phyloP scores from a whole-genome alignment of 2,888 invertebrate species.

The Mylabris sibirica region DNA sequence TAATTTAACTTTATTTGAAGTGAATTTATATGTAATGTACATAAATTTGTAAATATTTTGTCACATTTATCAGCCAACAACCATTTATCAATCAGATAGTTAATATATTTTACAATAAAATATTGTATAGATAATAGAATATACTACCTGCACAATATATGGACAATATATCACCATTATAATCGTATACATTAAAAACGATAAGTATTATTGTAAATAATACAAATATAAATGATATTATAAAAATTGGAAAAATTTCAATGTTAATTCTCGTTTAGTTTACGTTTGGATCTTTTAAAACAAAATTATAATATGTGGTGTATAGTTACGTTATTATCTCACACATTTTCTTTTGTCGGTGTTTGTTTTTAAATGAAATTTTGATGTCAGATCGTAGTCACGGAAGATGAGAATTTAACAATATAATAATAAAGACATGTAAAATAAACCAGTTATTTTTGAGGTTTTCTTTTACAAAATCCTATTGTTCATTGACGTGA shows the following conservation, averaged over 20 bases:
- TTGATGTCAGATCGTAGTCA: constrained; percentile 9
- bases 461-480: constrained; percentile 28
- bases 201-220: not conserved
- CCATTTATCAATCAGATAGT: not conserved
- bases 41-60: constrained; percentile 9
- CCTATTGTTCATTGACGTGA: constrained; percentile 27
- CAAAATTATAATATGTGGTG: not conserved
- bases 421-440: constrained; percentile 28
- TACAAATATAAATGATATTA: not conserved
- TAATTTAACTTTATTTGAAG: not conserved
- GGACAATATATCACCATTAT: not conserved
- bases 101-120: constrained; percentile 7
- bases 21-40: constrained; percentile 6
- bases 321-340: constrained; percentile 10
- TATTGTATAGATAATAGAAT: constrained; percentile 8
- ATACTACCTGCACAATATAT: not conserved
- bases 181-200: not conserved
- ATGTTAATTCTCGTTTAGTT: not conserved
- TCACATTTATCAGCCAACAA: constrained; percentile 8
- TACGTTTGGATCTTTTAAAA: not conserved
- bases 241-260: not conserved
- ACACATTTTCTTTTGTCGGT: constrained; percentile 7
- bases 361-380: constrained; percentile 21
- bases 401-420: constrained; percentile 18
- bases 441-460: constrained; percentile 26